Evolutionary conservation across 1,140 invertebrate species (phyloP).

Genomic region (Oreohelix idahoensis): DNA sequence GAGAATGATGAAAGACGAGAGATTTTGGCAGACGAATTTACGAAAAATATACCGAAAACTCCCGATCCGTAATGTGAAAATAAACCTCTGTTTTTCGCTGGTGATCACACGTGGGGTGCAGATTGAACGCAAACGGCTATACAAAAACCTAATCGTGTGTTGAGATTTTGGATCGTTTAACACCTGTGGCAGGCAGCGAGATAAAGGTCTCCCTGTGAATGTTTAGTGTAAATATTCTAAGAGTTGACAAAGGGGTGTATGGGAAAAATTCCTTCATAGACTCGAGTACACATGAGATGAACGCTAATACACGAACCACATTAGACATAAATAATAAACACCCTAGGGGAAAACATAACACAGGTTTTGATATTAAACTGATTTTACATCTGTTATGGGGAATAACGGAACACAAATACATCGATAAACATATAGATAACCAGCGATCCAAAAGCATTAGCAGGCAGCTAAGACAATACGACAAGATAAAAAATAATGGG

Average conservation of each 20-base stretch:
- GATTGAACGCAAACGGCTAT: background rate
- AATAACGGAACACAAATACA: too few relatives aligned
- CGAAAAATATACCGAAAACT: background rate
- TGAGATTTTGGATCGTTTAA: constrained; percentile 1
- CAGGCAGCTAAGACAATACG: too few relatives aligned
- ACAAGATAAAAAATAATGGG: too few relatives aligned
- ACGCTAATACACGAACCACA: background rate
- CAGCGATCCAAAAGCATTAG: too few relatives aligned
- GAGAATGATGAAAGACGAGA: background rate
- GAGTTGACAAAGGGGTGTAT: background rate
- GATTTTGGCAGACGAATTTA: background rate
- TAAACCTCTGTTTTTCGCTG: background rate
- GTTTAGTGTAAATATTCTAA: background rate
- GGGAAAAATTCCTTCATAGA: background rate
- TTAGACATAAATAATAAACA: background rate
- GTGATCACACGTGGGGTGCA: background rate
- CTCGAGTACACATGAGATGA: background rate
- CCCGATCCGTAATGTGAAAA: constrained; percentile 1
- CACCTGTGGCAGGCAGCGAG: background rate
- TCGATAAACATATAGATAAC: too few relatives aligned
- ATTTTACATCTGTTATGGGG: too few relatives aligned
- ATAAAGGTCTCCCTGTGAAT: background rate
- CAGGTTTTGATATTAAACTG: background rate
- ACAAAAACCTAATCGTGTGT: constrained; percentile 6
- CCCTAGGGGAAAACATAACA: background rate